Conservation (phyloP, 2,888 invertebrate genomes). For the Laothoe populi region DNA sequence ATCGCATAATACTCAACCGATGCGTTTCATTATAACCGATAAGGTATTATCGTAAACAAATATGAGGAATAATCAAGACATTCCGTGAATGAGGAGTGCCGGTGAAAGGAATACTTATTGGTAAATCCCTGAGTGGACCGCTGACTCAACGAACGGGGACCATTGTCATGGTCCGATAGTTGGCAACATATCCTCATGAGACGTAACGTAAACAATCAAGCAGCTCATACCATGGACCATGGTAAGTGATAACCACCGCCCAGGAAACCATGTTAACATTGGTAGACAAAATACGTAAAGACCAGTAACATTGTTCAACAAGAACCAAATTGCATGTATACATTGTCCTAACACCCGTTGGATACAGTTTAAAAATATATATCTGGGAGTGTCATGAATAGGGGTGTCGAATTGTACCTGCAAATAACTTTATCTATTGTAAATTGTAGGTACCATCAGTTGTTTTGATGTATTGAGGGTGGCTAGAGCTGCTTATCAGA, state of each 20-base stretch:
- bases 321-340: too few relatives aligned
- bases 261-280: neutral
- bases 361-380: too few relatives aligned
- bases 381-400: too few relatives aligned
- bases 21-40: constrained; percentile 23
- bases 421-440: too few relatives aligned
- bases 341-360: too few relatives aligned
- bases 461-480: too few relatives aligned
- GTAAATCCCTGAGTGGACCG: neutral
- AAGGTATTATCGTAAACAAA: constrained; percentile 29
- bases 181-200: neutral
- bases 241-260: neutral
- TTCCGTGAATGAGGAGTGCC: constrained; percentile 30
- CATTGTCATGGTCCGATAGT: constrained; percentile 5
- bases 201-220: neutral
- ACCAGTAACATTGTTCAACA: too few relatives aligned
- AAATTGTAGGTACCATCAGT: too few relatives aligned
- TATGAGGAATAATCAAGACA: constrained; percentile 27
- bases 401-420: too few relatives aligned
- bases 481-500: too few relatives aligned
- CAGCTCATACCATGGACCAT: too few relatives aligned
- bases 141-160: neutral
- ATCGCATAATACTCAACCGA: neutral
- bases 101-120: constrained; percentile 25
- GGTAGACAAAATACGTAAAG: too few relatives aligned